Base-by-base conservation (phyloP, 1,140 invertebrate species). In the Trachymyrmex cornetzi region DNA sequence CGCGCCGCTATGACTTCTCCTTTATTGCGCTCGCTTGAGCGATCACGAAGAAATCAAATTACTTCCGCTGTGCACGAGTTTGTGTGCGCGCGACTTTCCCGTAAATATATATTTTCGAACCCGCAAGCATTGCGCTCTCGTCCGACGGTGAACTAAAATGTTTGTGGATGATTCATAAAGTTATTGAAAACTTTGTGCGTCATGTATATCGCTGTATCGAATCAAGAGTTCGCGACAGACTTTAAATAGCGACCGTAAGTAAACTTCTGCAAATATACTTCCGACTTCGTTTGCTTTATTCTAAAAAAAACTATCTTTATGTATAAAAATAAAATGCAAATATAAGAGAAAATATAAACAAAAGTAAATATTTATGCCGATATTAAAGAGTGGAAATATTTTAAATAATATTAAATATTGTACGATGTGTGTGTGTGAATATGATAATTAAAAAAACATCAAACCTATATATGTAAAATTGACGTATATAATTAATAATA, bases 21-120 rank as follows among this genome's bases (percentile, higher is more conserved):
- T 90, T 88, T 90, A 91, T 91, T 88, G 89, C 86, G 72, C 77
- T 80, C 89, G 89, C 59, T 86, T 77, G 64, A 84, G 24, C 34
- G 87, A 55, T 59, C 87, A 75, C 71, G 75, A 80, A 90, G 87
- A 91, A 91, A 91, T 90, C 79, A 91, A 91, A 91, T 90, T 91
- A 90, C 80, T 84, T 84, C 80, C 80, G 80, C 55, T 14, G 80
- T 48, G 38, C 80, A 24, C 50, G 66, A 82, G 63, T 53, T 66
- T 44, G 64, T 64, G 64, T 48, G 77, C 48, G 64, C 63, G 77
- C 79, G 53, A 71, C 38, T 84, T 63, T 50, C 19, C 27, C n/a
- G 80, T 24, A 34, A 74, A 82, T 82, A 82, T 59, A 82, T 82
- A 74, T 74, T 74, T 74, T 34, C 34, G 12, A 59, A 9, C 24